These are phyloP conservation scores for Ceratina australensis DNA, from an alignment of 1,140 invertebrate genomes.

Conservation along the genomic window DNA sequence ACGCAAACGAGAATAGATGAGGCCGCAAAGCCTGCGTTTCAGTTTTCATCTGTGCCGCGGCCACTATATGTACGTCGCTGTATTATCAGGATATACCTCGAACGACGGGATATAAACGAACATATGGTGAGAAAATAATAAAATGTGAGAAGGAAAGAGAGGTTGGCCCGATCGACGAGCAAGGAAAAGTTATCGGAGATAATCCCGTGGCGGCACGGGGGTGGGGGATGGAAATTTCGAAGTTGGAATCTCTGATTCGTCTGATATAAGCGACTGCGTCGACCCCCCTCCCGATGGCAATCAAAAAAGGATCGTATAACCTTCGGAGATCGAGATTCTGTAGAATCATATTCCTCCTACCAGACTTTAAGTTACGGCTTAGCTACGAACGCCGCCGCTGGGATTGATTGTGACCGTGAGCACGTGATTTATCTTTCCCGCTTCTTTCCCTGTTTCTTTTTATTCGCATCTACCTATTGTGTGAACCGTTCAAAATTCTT, in stretches of 20 bases:
- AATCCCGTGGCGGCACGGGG: no score
- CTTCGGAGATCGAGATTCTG: constrained; percentile 38
- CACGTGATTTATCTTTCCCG: constrained; percentile 60
- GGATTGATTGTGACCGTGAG: constrained; percentile 59
- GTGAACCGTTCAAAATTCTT: constrained; percentile 10
- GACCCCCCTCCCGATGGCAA: constrained; percentile 50
- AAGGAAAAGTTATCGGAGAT: constrained; percentile 18
- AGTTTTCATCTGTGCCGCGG: constrained; percentile 34
- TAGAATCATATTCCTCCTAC: constrained; percentile 37
- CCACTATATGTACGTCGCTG: constrained; percentile 6
- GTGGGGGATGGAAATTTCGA: constrained; percentile 29
- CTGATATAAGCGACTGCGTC: constrained; percentile 37
- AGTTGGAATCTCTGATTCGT: constrained; percentile 29
- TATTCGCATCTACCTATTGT: neutral
- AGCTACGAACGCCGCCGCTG: constrained; percentile 44
- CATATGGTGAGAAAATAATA: constrained; percentile 5
- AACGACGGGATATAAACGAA: constrained; percentile 28
- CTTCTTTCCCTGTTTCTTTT: constrained; percentile 7
- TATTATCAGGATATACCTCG: constrained; percentile 31
- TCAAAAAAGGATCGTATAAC: constrained; percentile 70
- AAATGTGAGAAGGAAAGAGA: neutral
- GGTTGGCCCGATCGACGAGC: constrained; percentile 12
- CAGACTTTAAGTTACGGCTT: constrained; percentile 65
- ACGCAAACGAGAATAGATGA: constrained; percentile 50
- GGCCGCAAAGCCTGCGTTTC: constrained; percentile 39